phyloP scores from a whole-genome alignment of 2,113 vertebrate species.

The Collichthys lucidus region DNA sequence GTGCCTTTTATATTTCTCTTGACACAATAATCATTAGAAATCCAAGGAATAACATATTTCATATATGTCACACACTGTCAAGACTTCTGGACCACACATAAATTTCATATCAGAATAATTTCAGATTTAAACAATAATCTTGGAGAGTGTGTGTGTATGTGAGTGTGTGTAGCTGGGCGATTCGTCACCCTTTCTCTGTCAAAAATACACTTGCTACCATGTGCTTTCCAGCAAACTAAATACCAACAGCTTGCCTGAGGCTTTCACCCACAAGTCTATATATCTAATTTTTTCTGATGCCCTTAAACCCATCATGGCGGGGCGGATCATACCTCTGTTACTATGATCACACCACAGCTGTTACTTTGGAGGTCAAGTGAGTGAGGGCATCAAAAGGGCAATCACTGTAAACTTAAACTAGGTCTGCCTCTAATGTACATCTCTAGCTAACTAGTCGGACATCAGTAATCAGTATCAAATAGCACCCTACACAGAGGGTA shows the following conservation, averaged over 20 bases:
- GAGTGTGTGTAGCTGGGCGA: conserved; percentile 59
- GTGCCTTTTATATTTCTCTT: conserved; percentile 75
- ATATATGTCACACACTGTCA: conserved; percentile 81
- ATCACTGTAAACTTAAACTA: conserved; percentile 78
- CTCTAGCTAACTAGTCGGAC: conserved; percentile 80
- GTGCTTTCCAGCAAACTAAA: conserved; percentile 77
- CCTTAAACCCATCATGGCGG: conserved; percentile 34
- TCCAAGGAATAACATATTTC: conserved; percentile 79
- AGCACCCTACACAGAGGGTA: conserved; percentile 81
- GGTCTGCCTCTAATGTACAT: conserved; percentile 75
- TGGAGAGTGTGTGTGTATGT: conserved; percentile 54
- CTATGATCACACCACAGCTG: conserved; percentile 43
- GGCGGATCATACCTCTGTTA: conserved; percentile 41
- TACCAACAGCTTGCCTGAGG: conserved; percentile 52
- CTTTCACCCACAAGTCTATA: conserved; percentile 57
- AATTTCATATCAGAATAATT: conserved; percentile 77
- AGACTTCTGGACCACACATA: conserved; percentile 80
- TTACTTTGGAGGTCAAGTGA: conserved; percentile 31
- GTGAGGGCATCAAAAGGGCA: conserved; percentile 41
- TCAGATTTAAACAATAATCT: conserved; percentile 70
- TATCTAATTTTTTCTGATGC: conserved; percentile 58
- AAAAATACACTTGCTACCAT: conserved; percentile 83
- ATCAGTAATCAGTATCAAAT: conserved; percentile 84
- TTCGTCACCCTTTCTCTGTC: conserved; percentile 61
- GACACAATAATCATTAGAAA: conserved; percentile 81